Evolutionary conservation across 2,797 vertebrate species (phyloP), one percentile per base, ranked within the genome.

Genomic region (Anolis apletophallus): DNA sequence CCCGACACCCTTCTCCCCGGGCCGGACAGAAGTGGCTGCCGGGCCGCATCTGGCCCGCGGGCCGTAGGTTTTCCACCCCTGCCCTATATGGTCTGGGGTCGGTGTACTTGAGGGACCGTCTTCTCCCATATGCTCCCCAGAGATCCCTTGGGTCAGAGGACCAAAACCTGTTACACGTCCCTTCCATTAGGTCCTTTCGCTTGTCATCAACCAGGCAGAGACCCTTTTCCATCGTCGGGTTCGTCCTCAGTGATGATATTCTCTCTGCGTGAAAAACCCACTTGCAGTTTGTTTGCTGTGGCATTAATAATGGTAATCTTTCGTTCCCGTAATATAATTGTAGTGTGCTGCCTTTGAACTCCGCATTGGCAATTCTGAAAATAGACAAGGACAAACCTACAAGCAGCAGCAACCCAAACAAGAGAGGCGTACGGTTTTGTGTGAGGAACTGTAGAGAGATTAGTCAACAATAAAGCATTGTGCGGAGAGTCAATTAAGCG

Each of bases 401-500:
- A 88, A 64, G 89, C 79, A 73, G 46, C 16, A 46, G 40, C 84
- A 87, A 87, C 76, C 77, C 67, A 86, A 74, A 87, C 67, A 86
- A 93, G 92, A 81, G 92, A 92, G 40, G 88, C 78, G 79, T 87
- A 88, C 85, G 73, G 87, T 93, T 91, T 89, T 88, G 85, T 85
- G 84, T 94, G 94, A 91, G 91, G 93, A 96, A 93, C 94, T 94
- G 83, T 93, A 91, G 91, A 87, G 91, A 92, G 91, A 95, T 95
- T 93, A 85, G 72, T 72, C 36, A 88, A 93, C 95, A 96, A 95
- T 95, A 86, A 82, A 77, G 91, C 94, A 92, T 95, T 96, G 93
- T 96, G 93, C 93, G 68, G 94, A 92, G 93, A 96, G 92, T 96
- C 92, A 94, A 91, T 96, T 96, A 96, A 96, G 91, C 93, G 68